Evolutionary conservation across 2,113 vertebrate genomes (phyloP), one percentile per base, ranked within the genome.

Genomic region (Serilophus lunatus): DNA sequence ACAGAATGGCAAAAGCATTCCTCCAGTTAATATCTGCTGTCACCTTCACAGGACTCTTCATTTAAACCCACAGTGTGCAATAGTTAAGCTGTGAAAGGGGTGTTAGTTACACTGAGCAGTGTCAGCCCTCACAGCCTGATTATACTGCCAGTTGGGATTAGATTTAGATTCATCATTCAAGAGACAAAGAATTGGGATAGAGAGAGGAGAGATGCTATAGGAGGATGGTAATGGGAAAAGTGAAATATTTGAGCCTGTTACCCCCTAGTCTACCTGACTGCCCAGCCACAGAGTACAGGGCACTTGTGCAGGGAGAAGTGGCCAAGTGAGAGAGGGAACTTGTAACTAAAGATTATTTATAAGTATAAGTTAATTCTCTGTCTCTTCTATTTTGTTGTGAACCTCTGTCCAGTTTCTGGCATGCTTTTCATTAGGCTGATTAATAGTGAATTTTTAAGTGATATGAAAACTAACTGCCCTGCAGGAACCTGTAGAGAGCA

Each of bases 331-430:
- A 97, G 93, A 97, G 92, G 96, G 76, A 82, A 66, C 90, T 95
- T 97, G 64, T 94, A 94, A 92, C 84, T 94, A 88, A 97, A 96
- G 68, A 79, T 97, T 96, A 97, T 97, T 97, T 97, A 96, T 90
- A 97, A 95, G 86, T 96, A 97, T 95, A 96, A 97, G 96, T 97
- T 97, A 97, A 71, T 88, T 94, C 93, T 96, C 92, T 97, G 96
- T 97, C 95, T 97, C 88, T 94, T 86, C 83, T 90, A 79, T 96
- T 96, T 97, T 97, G 96, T 97, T 97, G 96, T 81, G 78, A 96
- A 92, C 45, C 60, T 92, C 96, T 96, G 79, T 95, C 96, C 93
- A 93, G 82, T 97, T 97, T 96, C 91, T 96, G 95, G 90, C 64
- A 68, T 76, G 60, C 71, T 97, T 95, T 97, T 95, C 92, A 91